Percentiles rank a stretch among this genome's conserved stretches.
Evolutionary conservation across 2,888 invertebrate species (phyloP).

Genomic region (Tenthredo scrophulariae): DNA sequence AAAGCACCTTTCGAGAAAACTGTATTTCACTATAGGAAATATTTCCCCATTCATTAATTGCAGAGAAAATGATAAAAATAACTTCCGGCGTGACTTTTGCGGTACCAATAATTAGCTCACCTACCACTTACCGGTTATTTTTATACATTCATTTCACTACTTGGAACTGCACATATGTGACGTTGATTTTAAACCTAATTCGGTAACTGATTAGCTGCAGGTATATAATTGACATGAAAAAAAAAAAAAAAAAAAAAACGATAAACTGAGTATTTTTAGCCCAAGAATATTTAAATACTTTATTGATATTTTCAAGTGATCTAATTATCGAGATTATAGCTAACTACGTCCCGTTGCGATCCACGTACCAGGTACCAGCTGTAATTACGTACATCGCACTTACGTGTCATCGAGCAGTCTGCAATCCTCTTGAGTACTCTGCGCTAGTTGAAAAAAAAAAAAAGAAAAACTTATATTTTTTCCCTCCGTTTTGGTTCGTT

Average conservation of each 20-base stretch:
- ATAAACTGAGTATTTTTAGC: background rate
- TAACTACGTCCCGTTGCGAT: background rate
- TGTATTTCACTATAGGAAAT: background rate
- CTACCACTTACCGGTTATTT: background rate
- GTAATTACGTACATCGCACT: conserved; percentile 20
- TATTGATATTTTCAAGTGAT: conserved; percentile 33
- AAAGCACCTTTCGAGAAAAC: too few relatives aligned
- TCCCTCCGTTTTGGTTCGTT: background rate
- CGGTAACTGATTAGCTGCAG: background rate
- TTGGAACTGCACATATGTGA: background rate
- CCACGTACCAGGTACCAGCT: conserved; percentile 31
- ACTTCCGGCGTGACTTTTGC: background rate
- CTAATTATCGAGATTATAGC: conserved; percentile 35
- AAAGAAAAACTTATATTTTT: background rate
- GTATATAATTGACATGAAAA: background rate
- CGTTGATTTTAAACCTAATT: background rate
- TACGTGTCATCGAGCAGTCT: conserved; percentile 16
- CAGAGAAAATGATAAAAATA: background rate
- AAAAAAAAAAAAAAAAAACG: background rate
- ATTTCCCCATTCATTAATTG: background rate
- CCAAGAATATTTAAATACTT: background rate
- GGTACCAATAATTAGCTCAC: background rate
- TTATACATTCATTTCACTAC: background rate
- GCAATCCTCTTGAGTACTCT: conserved; percentile 5
- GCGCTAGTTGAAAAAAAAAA: background rate